Evolutionary conservation across 2,888 invertebrate species (phyloP).

Genomic region (Ophioninae sp.): DNA sequence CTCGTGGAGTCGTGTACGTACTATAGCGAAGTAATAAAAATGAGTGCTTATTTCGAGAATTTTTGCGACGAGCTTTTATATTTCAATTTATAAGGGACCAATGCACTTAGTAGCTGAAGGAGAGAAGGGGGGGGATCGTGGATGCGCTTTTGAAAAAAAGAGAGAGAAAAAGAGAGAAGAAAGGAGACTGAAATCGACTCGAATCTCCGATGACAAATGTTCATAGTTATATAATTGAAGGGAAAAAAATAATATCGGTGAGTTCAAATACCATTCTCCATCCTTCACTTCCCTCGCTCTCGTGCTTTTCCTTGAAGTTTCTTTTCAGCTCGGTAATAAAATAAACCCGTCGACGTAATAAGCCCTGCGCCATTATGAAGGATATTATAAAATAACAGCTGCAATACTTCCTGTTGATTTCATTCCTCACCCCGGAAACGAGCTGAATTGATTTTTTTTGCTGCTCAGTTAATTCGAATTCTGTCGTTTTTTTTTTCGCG

Average conservation of each 20-base stretch:
- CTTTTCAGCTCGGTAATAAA: neutral
- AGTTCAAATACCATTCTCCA: conserved; percentile 32
- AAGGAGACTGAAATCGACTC: neutral
- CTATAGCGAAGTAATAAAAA: neutral
- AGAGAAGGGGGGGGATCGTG: no score
- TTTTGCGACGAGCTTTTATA: neutral
- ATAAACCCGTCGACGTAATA: neutral
- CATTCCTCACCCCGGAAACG: neutral
- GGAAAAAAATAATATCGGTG: conserved; percentile 12
- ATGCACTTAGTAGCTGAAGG: neutral
- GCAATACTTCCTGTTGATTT: neutral
- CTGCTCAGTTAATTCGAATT: neutral
- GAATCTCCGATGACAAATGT: conserved; percentile 22
- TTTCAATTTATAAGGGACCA: conserved; percentile 24
- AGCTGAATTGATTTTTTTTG: neutral
- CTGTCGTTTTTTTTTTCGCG: neutral
- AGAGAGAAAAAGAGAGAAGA: neutral
- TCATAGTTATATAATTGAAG: conserved; percentile 1
- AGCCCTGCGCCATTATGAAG: neutral
- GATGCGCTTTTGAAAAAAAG: neutral
- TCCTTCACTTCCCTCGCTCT: neutral
- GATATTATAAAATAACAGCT: conserved; percentile 13
- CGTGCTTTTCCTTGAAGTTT: neutral
- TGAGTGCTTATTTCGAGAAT: neutral
- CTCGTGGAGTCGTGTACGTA: neutral